Evolutionary conservation across 2,113 vertebrate genomes (phyloP).

Genomic region (Ancistrus triradiatus): DNA sequence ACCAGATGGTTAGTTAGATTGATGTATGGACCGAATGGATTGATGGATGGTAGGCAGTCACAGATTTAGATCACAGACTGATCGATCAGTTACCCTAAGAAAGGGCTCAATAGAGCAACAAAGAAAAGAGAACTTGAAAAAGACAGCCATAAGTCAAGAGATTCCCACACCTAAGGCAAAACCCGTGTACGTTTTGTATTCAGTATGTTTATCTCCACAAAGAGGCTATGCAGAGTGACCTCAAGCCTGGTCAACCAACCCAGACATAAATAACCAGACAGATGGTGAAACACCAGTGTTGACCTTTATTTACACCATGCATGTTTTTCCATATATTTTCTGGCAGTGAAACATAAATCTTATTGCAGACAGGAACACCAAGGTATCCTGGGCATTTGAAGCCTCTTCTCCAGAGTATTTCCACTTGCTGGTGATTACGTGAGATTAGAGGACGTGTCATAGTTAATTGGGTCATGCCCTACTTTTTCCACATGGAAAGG

Average conservation of each 20-base stretch:
- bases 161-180: no score
- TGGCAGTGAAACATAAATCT: conserved; percentile 20
- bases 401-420: conserved; percentile 17
- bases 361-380: conserved; percentile 4
- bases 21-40: background rate
- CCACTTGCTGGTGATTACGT: conserved; percentile 34
- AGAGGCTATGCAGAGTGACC: background rate
- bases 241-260: background rate
- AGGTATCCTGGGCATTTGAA: conserved; percentile 7
- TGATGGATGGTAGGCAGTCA: background rate
- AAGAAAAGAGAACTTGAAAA: background rate
- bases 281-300: background rate
- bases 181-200: no score
- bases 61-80: background rate
- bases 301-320: background rate
- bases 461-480: conserved; percentile 40
- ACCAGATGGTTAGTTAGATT: background rate
- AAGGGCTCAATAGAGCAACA: background rate
- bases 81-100: background rate
- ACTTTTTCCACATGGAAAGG: conserved; percentile 25
- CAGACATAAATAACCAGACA: background rate
- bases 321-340: conserved; percentile 19
- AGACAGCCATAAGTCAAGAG: background rate
- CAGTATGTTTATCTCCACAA: background rate
- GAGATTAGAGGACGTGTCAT: conserved; percentile 37